Evolutionary conservation across 2,113 vertebrate genomes (phyloP).

Genomic region (Lucifuga dentata): DNA sequence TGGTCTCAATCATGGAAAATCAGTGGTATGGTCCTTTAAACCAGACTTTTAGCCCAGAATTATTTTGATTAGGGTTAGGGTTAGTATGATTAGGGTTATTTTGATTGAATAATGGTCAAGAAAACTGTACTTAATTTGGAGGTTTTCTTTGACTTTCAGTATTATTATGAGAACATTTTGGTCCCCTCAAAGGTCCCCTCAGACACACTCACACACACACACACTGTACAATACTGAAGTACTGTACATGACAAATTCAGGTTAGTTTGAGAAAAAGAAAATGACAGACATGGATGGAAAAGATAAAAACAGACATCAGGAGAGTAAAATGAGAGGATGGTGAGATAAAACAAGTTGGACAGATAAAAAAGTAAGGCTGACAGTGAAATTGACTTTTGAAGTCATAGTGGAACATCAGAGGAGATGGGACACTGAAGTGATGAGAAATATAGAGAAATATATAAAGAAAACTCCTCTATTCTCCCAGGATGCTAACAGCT

Average conservation of each 20-base stretch:
- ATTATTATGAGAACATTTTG: too few relatives aligned
- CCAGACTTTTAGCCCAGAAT: too few relatives aligned
- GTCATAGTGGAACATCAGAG: constrained; percentile 48
- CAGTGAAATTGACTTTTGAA: constrained; percentile 71
- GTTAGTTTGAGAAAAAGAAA: constrained; percentile 31
- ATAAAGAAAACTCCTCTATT: constrained; percentile 45
- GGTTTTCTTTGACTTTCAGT: too few relatives aligned
- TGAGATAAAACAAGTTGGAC: constrained; percentile 58
- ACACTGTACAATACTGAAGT: constrained; percentile 17
- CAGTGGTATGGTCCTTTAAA: too few relatives aligned
- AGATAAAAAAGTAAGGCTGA: constrained; percentile 66
- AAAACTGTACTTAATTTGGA: too few relatives aligned
- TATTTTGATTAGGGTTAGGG: too few relatives aligned
- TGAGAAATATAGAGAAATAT: constrained; percentile 58
- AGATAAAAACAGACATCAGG: constrained; percentile 34
- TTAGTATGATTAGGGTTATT: too few relatives aligned
- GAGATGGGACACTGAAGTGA: constrained; percentile 55
- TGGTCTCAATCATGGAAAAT: too few relatives aligned
- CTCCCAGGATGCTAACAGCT: constrained; percentile 41
- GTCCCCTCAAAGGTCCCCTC: too few relatives aligned
- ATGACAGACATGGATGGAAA: constrained; percentile 20
- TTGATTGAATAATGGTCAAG: too few relatives aligned
- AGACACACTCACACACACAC: constrained; percentile 9
- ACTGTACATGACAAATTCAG: constrained; percentile 36
- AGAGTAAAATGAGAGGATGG: constrained; percentile 45